Percentiles rank a stretch among this genome's conserved stretches.
Conservation (phyloP, 2,888 invertebrate genomes). For the Dryadula phaetusa region DNA sequence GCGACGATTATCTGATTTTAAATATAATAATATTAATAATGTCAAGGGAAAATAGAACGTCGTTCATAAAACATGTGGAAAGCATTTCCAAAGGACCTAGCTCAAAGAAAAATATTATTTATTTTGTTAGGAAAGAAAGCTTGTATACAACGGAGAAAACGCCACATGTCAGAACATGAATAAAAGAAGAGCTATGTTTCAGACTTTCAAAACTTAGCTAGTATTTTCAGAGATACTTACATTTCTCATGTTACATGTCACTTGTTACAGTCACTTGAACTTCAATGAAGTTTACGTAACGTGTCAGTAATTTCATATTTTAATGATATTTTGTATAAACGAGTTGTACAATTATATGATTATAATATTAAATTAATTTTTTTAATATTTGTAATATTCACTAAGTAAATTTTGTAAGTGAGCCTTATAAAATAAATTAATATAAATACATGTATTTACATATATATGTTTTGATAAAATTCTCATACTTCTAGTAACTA, state of each 20-base stretch:
- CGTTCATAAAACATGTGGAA: conserved; percentile 80
- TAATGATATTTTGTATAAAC: not conserved
- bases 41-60: conserved; percentile 53
- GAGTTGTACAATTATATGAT: too few species aligned
- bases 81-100: conserved; percentile 79
- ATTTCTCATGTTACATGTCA: conserved; percentile 60
- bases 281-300: conserved; percentile 24
- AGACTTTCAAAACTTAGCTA: conserved; percentile 78
- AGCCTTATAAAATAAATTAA: too few species aligned
- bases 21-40: conserved; percentile 7
- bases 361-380: too few species aligned
- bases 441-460: too few species aligned
- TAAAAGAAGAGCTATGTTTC: conserved; percentile 82
- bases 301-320: not conserved
- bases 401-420: too few species aligned
- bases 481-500: conserved; percentile 11
- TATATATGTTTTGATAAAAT: conserved; percentile 1
- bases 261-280: conserved; percentile 28
- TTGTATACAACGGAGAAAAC: conserved; percentile 73
- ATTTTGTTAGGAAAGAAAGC: conserved; percentile 82
- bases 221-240: conserved; percentile 72
- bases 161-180: conserved; percentile 83
- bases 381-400: too few species aligned
- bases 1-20: not conserved
- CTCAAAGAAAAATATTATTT: conserved; percentile 81